A percentile compares a stretch with the other conserved stretches of the same genome.
Evolutionary conservation across 2,113 vertebrate genomes (phyloP).

Genomic region (Triplophysa rosa): DNA sequence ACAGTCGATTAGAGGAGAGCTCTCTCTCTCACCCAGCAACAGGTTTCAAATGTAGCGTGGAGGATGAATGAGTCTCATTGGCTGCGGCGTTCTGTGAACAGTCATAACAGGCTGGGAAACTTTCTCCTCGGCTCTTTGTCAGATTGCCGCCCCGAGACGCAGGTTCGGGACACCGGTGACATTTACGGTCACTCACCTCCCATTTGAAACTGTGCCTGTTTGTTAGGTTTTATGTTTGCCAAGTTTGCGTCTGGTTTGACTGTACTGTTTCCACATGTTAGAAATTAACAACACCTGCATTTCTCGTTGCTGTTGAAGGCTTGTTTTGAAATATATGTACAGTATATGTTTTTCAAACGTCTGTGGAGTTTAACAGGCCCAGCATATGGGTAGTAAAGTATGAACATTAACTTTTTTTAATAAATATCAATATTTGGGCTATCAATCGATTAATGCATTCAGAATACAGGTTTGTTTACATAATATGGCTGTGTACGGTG

Average conservation of each 20-base stretch:
- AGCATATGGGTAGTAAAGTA: neutral
- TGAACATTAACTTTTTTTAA: neutral
- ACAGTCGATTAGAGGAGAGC: constrained; percentile 14
- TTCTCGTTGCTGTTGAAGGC: neutral
- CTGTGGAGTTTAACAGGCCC: constrained; percentile 11
- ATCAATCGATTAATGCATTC: no score
- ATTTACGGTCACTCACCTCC: constrained; percentile 30
- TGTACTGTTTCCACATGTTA: constrained; percentile 45
- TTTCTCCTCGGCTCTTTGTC: constrained; percentile 35
- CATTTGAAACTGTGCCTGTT: constrained; percentile 38
- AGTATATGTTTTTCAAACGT: neutral
- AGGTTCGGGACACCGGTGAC: constrained; percentile 1
- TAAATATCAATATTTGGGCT: no score
- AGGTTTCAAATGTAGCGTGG: constrained; percentile 35
- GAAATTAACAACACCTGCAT: constrained; percentile 33
- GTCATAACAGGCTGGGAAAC: constrained; percentile 32
- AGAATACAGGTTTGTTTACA: no score
- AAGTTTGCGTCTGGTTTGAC: constrained; percentile 41
- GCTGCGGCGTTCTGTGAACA: neutral
- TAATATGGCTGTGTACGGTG: no score
- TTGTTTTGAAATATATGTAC: neutral
- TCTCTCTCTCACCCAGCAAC: constrained; percentile 30
- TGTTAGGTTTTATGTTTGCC: constrained; percentile 7
- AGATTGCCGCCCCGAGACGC: constrained; percentile 13
- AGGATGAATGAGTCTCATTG: constrained; percentile 35